Evolutionary conservation across 2,888 invertebrate species (phyloP), one percentile per base, ranked within the genome.

Genomic region (Acrobasis suavella): DNA sequence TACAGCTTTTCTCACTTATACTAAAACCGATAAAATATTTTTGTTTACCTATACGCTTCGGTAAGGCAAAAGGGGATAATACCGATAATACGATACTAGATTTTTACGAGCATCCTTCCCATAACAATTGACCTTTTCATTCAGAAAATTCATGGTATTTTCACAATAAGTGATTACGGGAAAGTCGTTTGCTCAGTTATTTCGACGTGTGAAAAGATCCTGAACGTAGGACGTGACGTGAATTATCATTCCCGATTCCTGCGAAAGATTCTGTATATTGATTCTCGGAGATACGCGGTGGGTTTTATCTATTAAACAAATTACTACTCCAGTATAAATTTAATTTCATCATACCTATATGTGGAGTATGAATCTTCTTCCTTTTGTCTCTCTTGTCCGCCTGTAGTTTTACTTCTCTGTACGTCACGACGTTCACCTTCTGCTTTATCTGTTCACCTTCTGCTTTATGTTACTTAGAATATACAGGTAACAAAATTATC

Each of bases 81-180:
- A 12, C 5, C 6, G 9, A 46, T 46, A 46, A 46, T 22, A 10
- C 17, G 22, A 39, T 16, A 55, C 12, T 55, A 10, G 1, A 6
- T 39, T 55, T 39, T 16, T 39, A 55, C 55, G 55, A 55, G 39
- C 15, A 17, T 55, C 55, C 55, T 55, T 39, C 55, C 38, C 55
- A 38, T 55, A 55, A 37, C 37, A 54, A 54, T 39, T 39, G 38
- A 55, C 55, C 54, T 55, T 55, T 55, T 55, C 55, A 39, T 16
- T 39, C 39, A 55, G 16, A 55, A 55, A 55, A 39, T 55, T 55
- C 55, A 55, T 39, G 16, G 39, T 16, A 1, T 52, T 56, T 56
- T 46, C 42, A 15, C 22, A 10, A 10, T 14, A 56, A 39, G 42
- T 56, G 39, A 56, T 56, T 56, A 56, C 17, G 42, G 56, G 17